Base-by-base conservation (phyloP, 2,113 vertebrate species). In the Proteles cristata region DNA sequence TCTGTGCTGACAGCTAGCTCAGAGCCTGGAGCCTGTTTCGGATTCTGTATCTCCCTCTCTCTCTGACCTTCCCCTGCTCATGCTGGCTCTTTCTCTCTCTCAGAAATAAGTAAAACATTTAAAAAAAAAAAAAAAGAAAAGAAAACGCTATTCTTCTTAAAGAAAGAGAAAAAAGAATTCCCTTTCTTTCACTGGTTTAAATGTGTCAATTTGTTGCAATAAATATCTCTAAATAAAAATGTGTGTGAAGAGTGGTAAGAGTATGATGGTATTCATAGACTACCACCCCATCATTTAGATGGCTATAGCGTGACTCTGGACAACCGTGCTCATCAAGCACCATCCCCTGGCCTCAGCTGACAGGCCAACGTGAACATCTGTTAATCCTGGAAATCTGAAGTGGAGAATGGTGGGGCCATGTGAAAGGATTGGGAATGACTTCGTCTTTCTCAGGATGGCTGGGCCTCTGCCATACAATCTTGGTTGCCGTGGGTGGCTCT, bases 141-240 rank as follows among this genome's bases (percentile, higher is more conserved):
- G 19, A 93, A 71, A 92, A 92, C 63, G 17, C 33, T 63, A 71
- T 33, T 84, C 31, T 90, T 68, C 39, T 63, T 85, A 91, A 73
- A 80, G 28, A 81, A 83, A 66, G 31, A 69, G 80, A 68, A 89
- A 89, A 93, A 91, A 53, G 1, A 79, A 65, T 81, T 77, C 73
- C 31, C 35, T 77, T 93, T 90, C 45, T 90, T 83, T 89, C 19
- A 77, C 10, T 82, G 25, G 3, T 69, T 91, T 95, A 92, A 63
- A 12, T 63, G 68, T 89, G 83, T 68, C 21, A 86, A 33, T 85
- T 95, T 69, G n/a, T 81, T 91, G n/a, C 28, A 93, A 48, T 50
- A 88, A 77, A 71, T 82, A 63, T 58, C 58, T 76, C 73, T 66
- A 92, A 65, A 81, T 89, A 66, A 90, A 94, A 93, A 53, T 76